These are phyloP conservation scores for Hypomecis punctinalis DNA, from an alignment of 2,888 invertebrate species.

Conservation along the genomic window DNA sequence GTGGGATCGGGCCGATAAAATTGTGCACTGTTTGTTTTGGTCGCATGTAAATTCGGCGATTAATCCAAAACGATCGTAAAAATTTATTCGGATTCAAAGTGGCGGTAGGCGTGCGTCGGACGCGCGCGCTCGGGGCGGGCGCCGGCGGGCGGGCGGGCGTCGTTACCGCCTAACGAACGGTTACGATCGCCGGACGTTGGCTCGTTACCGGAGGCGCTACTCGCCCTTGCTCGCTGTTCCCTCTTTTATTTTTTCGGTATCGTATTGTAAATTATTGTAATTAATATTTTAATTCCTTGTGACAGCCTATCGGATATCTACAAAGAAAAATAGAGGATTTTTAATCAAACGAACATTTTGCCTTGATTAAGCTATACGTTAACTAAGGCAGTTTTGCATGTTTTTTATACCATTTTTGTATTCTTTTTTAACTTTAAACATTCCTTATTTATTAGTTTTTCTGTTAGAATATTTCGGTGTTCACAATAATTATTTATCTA, in stretches of 20 bases:
- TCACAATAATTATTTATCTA: no score
- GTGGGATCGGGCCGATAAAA: conserved; percentile 3
- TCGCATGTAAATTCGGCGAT: conserved; percentile 10
- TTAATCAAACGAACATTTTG: neutral
- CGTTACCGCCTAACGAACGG: conserved; percentile 6
- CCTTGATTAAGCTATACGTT: neutral
- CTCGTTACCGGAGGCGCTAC: conserved; percentile 6
- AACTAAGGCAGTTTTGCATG: no score
- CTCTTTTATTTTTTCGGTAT: conserved; percentile 2
- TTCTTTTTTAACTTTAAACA: no score
- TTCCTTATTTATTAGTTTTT: no score
- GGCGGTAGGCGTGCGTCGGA: neutral
- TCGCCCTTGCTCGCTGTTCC: neutral
- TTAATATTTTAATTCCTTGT: conserved; percentile 4
- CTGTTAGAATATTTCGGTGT: no score
- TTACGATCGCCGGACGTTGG: conserved; percentile 10
- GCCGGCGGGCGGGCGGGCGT: neutral
- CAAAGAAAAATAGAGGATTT: neutral
- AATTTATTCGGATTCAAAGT: conserved; percentile 10
- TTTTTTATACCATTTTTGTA: no score
- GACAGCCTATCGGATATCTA: neutral
- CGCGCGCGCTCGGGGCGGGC: conserved; percentile 5
- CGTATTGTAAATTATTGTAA: neutral
- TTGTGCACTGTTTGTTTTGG: conserved; percentile 11
- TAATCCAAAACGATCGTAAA: conserved; percentile 13